phyloP scores from a whole-genome alignment of 1,140 invertebrate species.

The Gonioctena quinquepunctata region DNA sequence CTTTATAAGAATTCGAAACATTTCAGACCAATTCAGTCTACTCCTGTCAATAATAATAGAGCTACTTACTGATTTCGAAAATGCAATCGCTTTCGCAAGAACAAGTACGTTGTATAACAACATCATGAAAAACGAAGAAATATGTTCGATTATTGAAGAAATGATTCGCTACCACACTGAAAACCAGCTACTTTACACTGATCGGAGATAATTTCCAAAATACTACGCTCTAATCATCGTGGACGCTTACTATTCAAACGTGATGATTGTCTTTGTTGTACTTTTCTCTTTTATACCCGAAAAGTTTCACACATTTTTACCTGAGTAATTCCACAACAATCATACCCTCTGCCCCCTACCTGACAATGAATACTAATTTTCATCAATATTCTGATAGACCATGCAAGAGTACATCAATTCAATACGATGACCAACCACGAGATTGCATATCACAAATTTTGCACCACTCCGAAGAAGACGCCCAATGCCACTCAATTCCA shows the following conservation, averaged over 20 bases:
- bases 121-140: background rate
- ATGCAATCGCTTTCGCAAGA: conserved; percentile 17
- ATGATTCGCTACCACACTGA: background rate
- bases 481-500: too few relatives aligned
- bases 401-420: too few relatives aligned
- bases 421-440: too few relatives aligned
- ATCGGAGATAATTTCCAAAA: background rate
- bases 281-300: background rate
- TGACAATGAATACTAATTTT: too few relatives aligned
- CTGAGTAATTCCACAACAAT: background rate
- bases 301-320: background rate
- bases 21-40: conserved; percentile 7
- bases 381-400: too few relatives aligned
- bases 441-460: too few relatives aligned
- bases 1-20: background rate
- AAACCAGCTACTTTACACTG: background rate
- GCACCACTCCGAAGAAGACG: too few relatives aligned
- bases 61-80: background rate
- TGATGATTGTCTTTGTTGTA: background rate
- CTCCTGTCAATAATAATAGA: conserved; percentile 3
- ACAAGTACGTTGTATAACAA: conserved; percentile 9
- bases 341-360: too few relatives aligned
- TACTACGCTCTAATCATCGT: background rate
- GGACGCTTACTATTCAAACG: background rate
- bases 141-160: background rate